These are phyloP conservation scores for Pardalotus punctatus DNA, from an alignment of 2,113 vertebrate species.

Conservation along the genomic window DNA sequence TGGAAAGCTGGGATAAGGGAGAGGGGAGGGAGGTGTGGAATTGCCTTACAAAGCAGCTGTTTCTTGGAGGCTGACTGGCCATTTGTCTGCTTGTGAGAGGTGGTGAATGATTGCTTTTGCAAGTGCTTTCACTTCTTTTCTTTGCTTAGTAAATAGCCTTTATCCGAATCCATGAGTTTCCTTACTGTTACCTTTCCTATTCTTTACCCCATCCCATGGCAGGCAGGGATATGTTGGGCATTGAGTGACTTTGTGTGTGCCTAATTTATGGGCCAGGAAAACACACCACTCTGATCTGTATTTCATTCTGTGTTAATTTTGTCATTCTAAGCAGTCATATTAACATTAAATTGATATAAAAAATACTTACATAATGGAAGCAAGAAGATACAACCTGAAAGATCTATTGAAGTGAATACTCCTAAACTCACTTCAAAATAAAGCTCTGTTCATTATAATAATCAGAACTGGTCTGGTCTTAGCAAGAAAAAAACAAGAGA, in stretches of 20 bases:
- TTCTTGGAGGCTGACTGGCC: neutral
- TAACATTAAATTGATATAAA: neutral
- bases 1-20: neutral
- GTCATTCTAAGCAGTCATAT: neutral
- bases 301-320: neutral
- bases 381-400: neutral
- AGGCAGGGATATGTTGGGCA: rapidly evolving
- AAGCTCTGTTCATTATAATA: neutral
- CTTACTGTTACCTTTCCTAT: neutral
- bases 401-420: neutral
- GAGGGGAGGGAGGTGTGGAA: rapidly evolving
- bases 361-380: neutral
- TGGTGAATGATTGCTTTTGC: neutral
- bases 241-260: rapidly evolving
- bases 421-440: neutral
- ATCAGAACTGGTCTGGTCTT: neutral
- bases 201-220: neutral
- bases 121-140: neutral
- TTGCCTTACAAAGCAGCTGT: neutral
- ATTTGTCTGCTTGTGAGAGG: neutral
- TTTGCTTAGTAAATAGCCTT: neutral
- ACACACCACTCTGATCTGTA: neutral
- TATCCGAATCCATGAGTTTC: neutral
- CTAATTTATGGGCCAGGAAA: neutral
- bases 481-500: neutral